Base-by-base conservation (phyloP, 2,797 vertebrate genomes). In the Amphiprion clarkii region DNA sequence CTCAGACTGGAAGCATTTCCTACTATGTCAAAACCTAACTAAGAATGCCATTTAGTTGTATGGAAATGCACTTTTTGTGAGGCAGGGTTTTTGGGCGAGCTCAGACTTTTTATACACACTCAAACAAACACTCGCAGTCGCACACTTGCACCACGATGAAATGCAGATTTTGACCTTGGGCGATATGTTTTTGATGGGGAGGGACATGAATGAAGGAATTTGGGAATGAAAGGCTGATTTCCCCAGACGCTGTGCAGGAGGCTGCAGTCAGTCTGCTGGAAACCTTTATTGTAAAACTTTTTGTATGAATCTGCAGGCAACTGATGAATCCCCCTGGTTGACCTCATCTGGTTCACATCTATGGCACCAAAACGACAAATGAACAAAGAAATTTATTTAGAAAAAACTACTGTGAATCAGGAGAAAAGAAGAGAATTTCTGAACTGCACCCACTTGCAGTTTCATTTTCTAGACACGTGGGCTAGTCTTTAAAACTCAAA, bases 201-300 rank as follows among this genome's bases (percentile, higher is more conserved):
- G 23, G 67, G 55, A 69, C 42, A 74, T 76, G 71, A 81, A 77
- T 77, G 77, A 27, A 27, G 27, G 27, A 82, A 25, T 60, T 59
- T 64, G 42, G 67, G 31, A 84, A 56, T 66, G 17, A 83, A 78
- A 74, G n/a, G 31, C 25, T 67, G 36, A 31, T 71, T 79, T 87
- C 33, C 54, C 36, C 21, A 70, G 70, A 74, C 6, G 19, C 71
- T 64, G 65, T 59, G 42, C 57, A 56, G 67, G 57, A 8, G 27
- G 46, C 59, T 14, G 67, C 65, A 44, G 54, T 70, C 76, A 69
- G 44, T 49, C 27, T n/a, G 9, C 65, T n/a, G 17, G 48, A 54
- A 83, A 57, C 53, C 21, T 71, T 64, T 46, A 63, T 52, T 64
- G 59, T 33, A 9, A 4, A 62, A 21, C 6, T 21, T 52, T 52